Conservation (phyloP, 2,113 vertebrate species). For the Rissa tridactyla region DNA sequence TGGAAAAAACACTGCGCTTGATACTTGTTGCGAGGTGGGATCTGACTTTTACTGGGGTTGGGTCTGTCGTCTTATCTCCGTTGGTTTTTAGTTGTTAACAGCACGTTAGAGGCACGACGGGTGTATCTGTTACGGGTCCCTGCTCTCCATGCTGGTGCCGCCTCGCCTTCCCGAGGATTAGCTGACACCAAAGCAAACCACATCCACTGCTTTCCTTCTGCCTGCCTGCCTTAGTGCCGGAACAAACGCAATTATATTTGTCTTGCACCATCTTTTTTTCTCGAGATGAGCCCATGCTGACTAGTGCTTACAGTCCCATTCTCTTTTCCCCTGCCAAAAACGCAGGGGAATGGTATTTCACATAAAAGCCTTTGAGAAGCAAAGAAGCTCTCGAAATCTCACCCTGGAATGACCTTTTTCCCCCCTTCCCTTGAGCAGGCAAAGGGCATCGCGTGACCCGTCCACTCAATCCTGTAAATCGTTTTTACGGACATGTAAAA, state of each 20-base stretch:
- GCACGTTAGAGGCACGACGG: background rate
- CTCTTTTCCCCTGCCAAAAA: background rate
- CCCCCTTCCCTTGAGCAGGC: background rate
- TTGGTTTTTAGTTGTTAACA: background rate
- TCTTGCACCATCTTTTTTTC: conserved; percentile 22
- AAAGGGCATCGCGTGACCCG: conserved; percentile 8
- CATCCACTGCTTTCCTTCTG: background rate
- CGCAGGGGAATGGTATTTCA: background rate
- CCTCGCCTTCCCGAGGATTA: background rate
- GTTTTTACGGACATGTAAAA: conserved; percentile 42
- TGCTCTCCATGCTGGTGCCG: background rate
- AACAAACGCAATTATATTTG: conserved; percentile 59
- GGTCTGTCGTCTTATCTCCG: accelerated
- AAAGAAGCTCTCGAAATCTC: conserved; percentile 4
- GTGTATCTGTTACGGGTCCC: background rate
- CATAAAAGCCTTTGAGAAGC: conserved; percentile 10
- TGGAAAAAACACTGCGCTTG: background rate
- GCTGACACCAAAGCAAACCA: background rate
- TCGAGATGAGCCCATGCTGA: conserved; percentile 18
- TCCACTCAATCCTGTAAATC: conserved; percentile 42
- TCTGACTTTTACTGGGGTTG: background rate
- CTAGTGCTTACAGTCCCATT: conserved; percentile 25
- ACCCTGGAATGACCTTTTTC: background rate
- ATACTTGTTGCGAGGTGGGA: background rate
- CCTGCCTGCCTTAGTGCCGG: conserved; percentile 3